phyloP scores from a whole-genome alignment of 2,888 invertebrate species.

The Saturnia japonica region DNA sequence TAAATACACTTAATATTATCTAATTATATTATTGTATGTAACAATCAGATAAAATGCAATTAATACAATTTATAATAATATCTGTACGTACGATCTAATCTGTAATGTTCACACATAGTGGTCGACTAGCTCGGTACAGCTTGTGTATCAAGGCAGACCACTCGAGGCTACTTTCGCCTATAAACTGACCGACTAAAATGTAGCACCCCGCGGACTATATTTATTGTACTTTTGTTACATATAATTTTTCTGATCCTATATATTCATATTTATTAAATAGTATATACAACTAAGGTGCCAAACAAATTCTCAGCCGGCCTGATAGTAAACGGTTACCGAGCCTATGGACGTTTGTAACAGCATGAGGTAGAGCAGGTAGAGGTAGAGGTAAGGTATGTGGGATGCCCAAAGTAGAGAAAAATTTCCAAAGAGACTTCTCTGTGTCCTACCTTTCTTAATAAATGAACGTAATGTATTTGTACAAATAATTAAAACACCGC shows the following conservation, averaged over 20 bases:
- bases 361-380: too few species aligned
- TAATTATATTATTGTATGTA: neutral
- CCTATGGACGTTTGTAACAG: too few species aligned
- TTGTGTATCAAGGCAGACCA: slow-evolving; percentile 63
- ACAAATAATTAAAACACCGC: too few species aligned
- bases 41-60: slow-evolving; percentile 12
- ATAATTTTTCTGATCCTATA: neutral
- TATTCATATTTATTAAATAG: too few species aligned
- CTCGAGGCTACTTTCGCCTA: slow-evolving; percentile 69
- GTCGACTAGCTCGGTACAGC: slow-evolving; percentile 16
- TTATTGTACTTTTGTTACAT: slow-evolving; percentile 25
- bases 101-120: slow-evolving; percentile 20
- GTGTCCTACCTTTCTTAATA: too few species aligned
- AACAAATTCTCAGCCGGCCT: too few species aligned
- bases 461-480: too few species aligned
- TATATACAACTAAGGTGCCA: too few species aligned
- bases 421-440: too few species aligned
- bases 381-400: too few species aligned
- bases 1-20: neutral
- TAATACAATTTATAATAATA: slow-evolving; percentile 2
- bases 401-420: too few species aligned
- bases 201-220: slow-evolving; percentile 34
- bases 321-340: too few species aligned
- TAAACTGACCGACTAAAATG: slow-evolving; percentile 48
- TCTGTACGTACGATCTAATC: slow-evolving; percentile 17